Evolutionary conservation across 1,140 invertebrate species (phyloP).

Genomic region (Lordiphosa clarofinis): DNA sequence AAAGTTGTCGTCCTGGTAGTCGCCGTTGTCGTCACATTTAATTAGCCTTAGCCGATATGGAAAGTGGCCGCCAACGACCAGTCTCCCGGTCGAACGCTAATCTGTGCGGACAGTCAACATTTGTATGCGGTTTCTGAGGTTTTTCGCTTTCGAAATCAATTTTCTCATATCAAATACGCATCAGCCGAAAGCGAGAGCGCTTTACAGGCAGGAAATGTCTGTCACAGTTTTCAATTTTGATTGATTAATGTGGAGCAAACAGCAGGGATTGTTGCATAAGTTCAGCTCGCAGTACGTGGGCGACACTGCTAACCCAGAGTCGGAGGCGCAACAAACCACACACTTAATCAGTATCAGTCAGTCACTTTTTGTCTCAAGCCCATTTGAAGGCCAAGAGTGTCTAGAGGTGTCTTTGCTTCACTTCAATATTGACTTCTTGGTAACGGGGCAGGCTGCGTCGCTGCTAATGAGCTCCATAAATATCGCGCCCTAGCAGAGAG

Average conservation of each 20-base stretch:
- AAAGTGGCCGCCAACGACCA: constrained; percentile 36
- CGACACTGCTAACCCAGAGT: constrained; percentile 51
- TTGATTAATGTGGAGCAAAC: constrained; percentile 61
- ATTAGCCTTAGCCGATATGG: constrained; percentile 55
- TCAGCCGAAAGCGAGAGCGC: constrained; percentile 37
- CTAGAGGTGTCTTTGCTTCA: constrained; percentile 40
- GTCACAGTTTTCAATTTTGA: constrained; percentile 49
- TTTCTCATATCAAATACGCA: constrained; percentile 56
- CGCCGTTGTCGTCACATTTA: constrained; percentile 28
- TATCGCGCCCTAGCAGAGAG: constrained; percentile 54
- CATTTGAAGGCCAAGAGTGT: constrained; percentile 63
- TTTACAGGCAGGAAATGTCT: constrained; percentile 61
- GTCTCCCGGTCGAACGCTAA: constrained; percentile 33
- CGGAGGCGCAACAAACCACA: constrained; percentile 2
- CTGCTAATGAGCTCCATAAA: constrained; percentile 71
- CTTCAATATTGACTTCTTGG: constrained; percentile 41
- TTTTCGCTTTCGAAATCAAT: constrained; percentile 74
- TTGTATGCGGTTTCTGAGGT: constrained; percentile 44
- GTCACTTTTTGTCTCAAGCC: constrained; percentile 27
- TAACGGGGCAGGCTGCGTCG: constrained; percentile 30
- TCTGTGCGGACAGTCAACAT: constrained; percentile 45
- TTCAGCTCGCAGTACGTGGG: constrained; percentile 25
- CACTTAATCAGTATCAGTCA: constrained; percentile 18
- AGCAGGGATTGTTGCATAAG: constrained; percentile 50
- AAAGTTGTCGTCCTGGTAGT: constrained; percentile 33